Evolutionary conservation across 2,888 invertebrate species (phyloP), one percentile per base, ranked within the genome.

Genomic region (Mamestra brassicae): DNA sequence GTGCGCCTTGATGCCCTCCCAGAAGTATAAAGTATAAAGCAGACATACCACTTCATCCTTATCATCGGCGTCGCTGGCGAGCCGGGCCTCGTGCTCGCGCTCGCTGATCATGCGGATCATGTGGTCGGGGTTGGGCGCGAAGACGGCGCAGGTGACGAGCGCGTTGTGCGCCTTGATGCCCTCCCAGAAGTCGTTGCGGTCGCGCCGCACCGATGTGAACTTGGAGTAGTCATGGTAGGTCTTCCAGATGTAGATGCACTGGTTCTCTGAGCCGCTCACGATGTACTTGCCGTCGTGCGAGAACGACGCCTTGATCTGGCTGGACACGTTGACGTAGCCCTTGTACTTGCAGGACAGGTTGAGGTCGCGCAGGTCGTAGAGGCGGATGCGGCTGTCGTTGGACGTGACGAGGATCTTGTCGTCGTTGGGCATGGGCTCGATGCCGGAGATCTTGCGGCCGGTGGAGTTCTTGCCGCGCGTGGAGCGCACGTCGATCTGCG

Each of bases 271-370:
- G 0, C 99, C 99, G 91, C 99, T 99, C 0, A 99, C 98, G 64
- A 99, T 99, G 93, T 99, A 99, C 90, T 99, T 99, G 0, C 99
- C 99, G 90, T 99, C 99, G 88, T 99, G 99, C 85, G 99, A 99
- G 90, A 99, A 99, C 55, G 99, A 99, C 0, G 99, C 99, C 90
- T 99, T 99, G 71, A 99, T 99, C 92, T 99, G 99, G 92, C 99
- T 99, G 85, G 99, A 99, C 8, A 98, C 98, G 95, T 99, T 99
- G 0, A 98, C 98, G 92, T 98, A 99, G 0, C 93, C 99, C 90
- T 99, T 99, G 95, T 99, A 99, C 95, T 99, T 99, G 97, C 99
- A 99, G 0, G 99, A 99, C 34, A 99, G 96, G 90, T 99, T 99
- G 74, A 99, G 96, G 93, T 99, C 99, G 70, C 99, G 96, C 52